Evolutionary conservation across 2,797 vertebrate genomes (phyloP).

Genomic region (Hapalemur alaotrensis): DNA sequence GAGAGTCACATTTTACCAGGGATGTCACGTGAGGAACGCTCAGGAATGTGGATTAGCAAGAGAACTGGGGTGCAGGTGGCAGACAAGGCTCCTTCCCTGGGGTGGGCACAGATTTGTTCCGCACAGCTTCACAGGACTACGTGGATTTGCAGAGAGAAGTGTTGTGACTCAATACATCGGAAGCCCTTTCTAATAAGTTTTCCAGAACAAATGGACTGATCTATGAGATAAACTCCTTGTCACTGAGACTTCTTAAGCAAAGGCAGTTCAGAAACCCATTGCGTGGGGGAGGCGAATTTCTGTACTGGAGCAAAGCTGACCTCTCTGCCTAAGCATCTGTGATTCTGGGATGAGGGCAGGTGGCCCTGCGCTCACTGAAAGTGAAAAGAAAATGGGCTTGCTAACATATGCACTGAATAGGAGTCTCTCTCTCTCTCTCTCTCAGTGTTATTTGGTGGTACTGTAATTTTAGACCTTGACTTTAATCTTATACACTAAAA

Average conservation of each 20-base stretch:
- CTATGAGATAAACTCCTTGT: background rate
- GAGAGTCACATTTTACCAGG: background rate
- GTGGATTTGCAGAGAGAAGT: background rate
- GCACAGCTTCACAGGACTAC: background rate
- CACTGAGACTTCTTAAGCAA: background rate
- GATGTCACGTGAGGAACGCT: background rate
- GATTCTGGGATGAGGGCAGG: background rate
- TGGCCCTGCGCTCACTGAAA: background rate
- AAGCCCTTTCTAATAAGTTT: background rate
- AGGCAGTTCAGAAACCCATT: background rate
- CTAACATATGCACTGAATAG: background rate
- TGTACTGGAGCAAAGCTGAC: background rate
- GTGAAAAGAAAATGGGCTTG: background rate
- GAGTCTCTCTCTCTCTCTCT: background rate
- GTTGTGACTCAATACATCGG: background rate
- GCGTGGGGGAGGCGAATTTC: background rate
- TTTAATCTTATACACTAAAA: slow-evolving; percentile 1
- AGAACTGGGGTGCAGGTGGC: background rate
- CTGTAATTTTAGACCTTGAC: background rate
- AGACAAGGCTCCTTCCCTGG: background rate
- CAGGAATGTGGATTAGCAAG: background rate
- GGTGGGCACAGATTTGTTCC: background rate
- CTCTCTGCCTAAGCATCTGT: background rate
- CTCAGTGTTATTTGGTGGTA: background rate
- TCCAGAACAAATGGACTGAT: background rate